phyloP scores from a whole-genome alignment of 1,140 invertebrate genomes.

The Venturia canescens region DNA sequence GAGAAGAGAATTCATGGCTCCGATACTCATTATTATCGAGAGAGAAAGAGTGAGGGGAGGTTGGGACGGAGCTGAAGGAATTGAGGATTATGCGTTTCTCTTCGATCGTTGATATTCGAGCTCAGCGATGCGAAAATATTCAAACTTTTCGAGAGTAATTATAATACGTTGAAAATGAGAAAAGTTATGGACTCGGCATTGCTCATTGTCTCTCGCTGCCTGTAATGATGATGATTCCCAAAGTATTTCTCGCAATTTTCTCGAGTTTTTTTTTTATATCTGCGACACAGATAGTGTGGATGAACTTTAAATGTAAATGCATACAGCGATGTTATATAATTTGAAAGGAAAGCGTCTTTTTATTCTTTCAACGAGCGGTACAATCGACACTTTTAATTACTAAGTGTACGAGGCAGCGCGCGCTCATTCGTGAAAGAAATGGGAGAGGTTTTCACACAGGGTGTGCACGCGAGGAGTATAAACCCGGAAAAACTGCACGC shows the following conservation, averaged over 20 bases:
- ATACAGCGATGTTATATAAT: background rate
- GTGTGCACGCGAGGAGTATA: background rate
- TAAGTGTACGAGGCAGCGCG: conserved; percentile 41
- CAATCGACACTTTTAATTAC: conserved; percentile 48
- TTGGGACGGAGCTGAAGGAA: background rate
- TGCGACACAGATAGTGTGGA: background rate
- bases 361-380: conserved; percentile 23
- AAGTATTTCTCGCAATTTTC: background rate
- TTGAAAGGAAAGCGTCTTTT: background rate
- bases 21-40: conserved; percentile 22
- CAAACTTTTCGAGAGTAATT: conserved; percentile 1
- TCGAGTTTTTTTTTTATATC: background rate
- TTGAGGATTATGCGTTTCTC: background rate
- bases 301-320: background rate
- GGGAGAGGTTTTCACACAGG: background rate
- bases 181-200: background rate
- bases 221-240: background rate
- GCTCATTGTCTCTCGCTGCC: background rate
- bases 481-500: conserved; percentile 9
- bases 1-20: conserved; percentile 6
- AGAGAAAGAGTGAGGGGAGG: background rate
- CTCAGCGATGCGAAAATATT: background rate
- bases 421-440: conserved; percentile 21
- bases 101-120: conserved; percentile 8
- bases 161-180: background rate